These are phyloP conservation scores for Heterodera carotae DNA, from an alignment of 1,140 invertebrate species.

Conservation along the genomic window DNA sequence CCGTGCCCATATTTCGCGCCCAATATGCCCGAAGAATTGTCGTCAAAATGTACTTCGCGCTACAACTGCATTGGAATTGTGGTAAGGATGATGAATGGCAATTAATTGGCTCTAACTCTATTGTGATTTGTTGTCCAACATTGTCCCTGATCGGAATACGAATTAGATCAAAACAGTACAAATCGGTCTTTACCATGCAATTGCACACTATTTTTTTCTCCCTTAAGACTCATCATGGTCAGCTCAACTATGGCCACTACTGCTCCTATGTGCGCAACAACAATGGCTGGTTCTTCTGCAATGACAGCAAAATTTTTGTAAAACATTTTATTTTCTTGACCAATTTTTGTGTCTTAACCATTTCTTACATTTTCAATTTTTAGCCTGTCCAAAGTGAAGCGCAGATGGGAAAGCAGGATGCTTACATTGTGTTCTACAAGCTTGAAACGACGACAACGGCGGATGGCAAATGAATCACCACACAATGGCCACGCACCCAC, in stretches of 20 bases:
- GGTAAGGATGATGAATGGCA: background rate
- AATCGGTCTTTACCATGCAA: too few relatives aligned
- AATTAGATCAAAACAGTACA: too few relatives aligned
- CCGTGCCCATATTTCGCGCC: conserved; percentile 76
- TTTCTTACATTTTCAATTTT: too few relatives aligned
- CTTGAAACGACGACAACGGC: too few relatives aligned
- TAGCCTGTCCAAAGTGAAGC: background rate
- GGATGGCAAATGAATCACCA: too few relatives aligned
- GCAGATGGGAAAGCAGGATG: conserved; percentile 28
- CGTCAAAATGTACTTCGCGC: background rate
- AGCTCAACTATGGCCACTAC: conserved; percentile 32
- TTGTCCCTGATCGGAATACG: too few relatives aligned
- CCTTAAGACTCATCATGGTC: conserved; percentile 27
- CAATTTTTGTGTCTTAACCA: too few relatives aligned
- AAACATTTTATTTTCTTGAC: background rate
- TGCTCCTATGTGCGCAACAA: conserved; percentile 30
- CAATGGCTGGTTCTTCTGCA: conserved; percentile 35
- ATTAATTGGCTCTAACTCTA: too few relatives aligned
- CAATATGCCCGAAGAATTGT: conserved; percentile 61
- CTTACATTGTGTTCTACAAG: conserved; percentile 32
- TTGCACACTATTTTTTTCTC: conserved; percentile 9
- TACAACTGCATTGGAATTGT: conserved; percentile 34
- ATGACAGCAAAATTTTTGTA: conserved; percentile 21
- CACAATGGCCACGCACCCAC: too few relatives aligned
- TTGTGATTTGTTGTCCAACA: too few relatives aligned